Evolutionary conservation across 2,797 vertebrate genomes (phyloP).

Genomic region (Enteromius thamalakanensis): DNA sequence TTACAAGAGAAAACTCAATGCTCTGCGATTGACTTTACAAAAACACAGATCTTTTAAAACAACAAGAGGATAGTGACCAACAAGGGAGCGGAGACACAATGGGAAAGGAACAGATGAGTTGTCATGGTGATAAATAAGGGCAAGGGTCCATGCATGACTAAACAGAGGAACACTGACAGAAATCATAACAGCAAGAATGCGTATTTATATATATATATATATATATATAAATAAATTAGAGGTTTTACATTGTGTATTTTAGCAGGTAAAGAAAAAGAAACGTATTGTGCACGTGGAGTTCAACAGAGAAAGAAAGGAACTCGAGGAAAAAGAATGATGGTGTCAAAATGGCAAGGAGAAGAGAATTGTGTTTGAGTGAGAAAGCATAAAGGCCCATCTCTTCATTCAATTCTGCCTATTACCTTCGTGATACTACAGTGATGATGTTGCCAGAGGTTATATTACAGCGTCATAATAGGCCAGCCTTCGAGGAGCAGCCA

Average conservation of each 20-base stretch:
- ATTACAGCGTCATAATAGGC: constrained; percentile 69
- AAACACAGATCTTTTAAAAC: too few species aligned
- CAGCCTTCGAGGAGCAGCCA: constrained; percentile 63
- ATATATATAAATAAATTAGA: constrained; percentile 67
- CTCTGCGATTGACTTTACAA: too few species aligned
- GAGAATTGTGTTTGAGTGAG: constrained; percentile 77
- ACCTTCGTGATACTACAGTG: constrained; percentile 75
- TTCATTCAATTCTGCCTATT: constrained; percentile 74
- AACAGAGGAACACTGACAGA: too few species aligned
- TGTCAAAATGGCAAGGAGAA: constrained; percentile 75
- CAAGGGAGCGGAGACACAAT: too few species aligned
- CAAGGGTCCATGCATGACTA: too few species aligned
- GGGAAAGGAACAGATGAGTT: too few species aligned
- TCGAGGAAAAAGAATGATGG: constrained; percentile 66
- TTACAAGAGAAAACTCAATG: too few species aligned
- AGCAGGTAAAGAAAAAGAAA: constrained; percentile 76
- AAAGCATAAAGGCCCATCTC: constrained; percentile 73
- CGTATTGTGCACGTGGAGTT: constrained; percentile 72
- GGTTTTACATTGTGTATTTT: constrained; percentile 77
- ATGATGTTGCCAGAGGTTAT: constrained; percentile 76
- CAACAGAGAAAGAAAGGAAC: constrained; percentile 55
- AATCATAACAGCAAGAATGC: neutral
- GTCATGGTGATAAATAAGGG: too few species aligned
- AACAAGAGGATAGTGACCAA: too few species aligned
- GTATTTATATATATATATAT: constrained; percentile 60